Percentiles rank a stretch among this genome's conserved stretches.
Evolutionary conservation across 2,113 vertebrate species (phyloP).

Genomic region (Tylochromis polylepis): DNA sequence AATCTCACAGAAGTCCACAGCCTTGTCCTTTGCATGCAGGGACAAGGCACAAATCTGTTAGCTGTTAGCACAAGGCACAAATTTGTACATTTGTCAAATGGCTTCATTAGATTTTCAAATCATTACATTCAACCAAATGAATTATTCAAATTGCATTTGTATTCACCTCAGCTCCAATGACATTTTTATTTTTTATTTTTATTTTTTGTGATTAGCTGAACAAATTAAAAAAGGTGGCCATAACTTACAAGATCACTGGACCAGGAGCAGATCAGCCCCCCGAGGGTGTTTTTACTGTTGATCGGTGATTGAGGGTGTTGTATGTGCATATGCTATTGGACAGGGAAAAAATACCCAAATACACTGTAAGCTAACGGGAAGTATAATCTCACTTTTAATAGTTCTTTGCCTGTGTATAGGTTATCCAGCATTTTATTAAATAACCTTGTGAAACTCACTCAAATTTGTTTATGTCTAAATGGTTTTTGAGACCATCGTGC

Average conservation of each 20-base stretch:
- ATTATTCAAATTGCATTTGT: neutral
- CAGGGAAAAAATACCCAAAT: constrained; percentile 45
- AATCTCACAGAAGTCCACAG: neutral
- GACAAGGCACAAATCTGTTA: neutral
- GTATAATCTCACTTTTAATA: neutral
- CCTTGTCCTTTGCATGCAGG: neutral
- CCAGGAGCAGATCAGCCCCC: constrained; percentile 53
- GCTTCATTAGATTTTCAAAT: neutral
- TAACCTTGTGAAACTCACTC: neutral
- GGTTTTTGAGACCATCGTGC: neutral
- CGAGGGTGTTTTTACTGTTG: constrained; percentile 44
- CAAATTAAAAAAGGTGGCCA: neutral
- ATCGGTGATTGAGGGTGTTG: constrained; percentile 20
- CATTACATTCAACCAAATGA: rapidly evolving
- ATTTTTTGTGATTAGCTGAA: constrained; percentile 30
- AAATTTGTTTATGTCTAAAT: neutral
- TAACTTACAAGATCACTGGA: constrained; percentile 56
- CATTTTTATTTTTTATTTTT: too few species aligned
- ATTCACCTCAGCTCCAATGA: neutral
- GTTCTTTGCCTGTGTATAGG: too few species aligned
- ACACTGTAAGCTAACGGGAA: constrained; percentile 19
- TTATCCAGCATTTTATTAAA: neutral
- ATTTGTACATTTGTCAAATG: neutral
- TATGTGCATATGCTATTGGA: constrained; percentile 50
- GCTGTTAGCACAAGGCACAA: neutral